Evolutionary conservation across 2,888 invertebrate species (phyloP).

Genomic region (Campoplex nolae): DNA sequence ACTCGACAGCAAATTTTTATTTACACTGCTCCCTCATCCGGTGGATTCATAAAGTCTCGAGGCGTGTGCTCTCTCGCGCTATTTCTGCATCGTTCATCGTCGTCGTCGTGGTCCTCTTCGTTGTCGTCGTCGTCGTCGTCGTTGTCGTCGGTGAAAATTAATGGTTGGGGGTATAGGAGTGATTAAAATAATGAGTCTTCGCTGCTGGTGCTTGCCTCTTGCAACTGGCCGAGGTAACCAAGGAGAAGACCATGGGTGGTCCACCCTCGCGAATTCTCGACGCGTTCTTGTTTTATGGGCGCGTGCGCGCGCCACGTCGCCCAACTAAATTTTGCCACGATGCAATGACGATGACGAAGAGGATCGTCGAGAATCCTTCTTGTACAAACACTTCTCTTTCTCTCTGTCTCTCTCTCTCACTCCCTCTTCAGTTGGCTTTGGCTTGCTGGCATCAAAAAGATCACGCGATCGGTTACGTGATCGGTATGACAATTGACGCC

Average conservation of each 20-base stretch:
- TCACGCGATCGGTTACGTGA: conserved; percentile 53
- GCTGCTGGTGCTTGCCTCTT: conserved; percentile 58
- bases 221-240: conserved; percentile 68
- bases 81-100: conserved; percentile 58
- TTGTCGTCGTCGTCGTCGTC: conserved; percentile 33
- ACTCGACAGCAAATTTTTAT: conserved; percentile 62
- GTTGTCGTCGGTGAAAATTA: conserved; percentile 65
- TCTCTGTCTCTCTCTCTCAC: conserved; percentile 17
- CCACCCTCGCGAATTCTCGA: conserved; percentile 79
- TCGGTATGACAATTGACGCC: conserved; percentile 48
- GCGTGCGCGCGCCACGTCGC: conserved; percentile 79
- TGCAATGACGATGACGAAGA: conserved; percentile 61
- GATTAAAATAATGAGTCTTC: conserved; percentile 69
- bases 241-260: conserved; percentile 78
- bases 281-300: conserved; percentile 82
- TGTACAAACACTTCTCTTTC: conserved; percentile 6
- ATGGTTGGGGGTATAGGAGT: conserved; percentile 64
- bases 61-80: conserved; percentile 50
- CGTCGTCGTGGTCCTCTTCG: conserved; percentile 42
- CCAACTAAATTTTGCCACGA: conserved; percentile 77
- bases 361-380: conserved; percentile 50
- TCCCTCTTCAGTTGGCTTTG: conserved; percentile 11
- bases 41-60: conserved; percentile 54
- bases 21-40: conserved; percentile 50
- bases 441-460: conserved; percentile 56